A percentile compares a stretch with the other conserved stretches of the same genome.
phyloP scores from a whole-genome alignment of 2,113 vertebrate genomes.

The Lasiurus cinereus region DNA sequence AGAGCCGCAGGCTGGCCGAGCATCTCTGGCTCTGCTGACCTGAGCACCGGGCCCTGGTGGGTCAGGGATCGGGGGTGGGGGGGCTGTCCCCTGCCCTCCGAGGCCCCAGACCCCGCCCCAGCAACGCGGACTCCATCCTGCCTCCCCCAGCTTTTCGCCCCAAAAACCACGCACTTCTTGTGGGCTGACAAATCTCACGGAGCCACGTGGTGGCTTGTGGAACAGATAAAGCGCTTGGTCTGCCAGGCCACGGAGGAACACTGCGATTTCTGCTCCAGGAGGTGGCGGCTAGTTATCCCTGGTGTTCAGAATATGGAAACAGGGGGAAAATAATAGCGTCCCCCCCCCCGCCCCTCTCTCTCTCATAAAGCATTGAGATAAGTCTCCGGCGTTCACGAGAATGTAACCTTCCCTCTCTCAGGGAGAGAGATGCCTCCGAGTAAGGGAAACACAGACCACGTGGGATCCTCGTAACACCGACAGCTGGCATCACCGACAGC shows the following conservation, averaged over 20 bases:
- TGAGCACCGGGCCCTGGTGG: accelerated
- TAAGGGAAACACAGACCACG: background rate
- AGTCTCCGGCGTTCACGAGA: background rate
- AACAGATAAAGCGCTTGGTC: background rate
- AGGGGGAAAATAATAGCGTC: background rate
- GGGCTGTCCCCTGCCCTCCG: background rate
- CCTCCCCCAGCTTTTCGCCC: background rate
- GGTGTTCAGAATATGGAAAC: background rate
- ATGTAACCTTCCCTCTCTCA: background rate
- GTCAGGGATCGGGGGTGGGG: accelerated
- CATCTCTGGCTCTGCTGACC: accelerated
- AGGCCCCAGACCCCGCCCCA: accelerated
- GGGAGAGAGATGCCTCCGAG: background rate
- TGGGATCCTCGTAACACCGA: accelerated
- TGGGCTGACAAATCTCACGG: background rate
- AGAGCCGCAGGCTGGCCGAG: accelerated
- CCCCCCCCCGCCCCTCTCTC: background rate
- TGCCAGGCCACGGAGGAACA: background rate
- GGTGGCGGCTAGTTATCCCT: background rate
- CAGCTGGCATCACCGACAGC: accelerated
- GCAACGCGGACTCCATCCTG: accelerated
- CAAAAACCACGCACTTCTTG: background rate
- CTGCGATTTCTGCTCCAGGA: background rate
- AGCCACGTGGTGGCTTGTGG: background rate
- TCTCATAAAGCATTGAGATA: background rate